phyloP scores from a whole-genome alignment of 2,113 vertebrate genomes.

The Pseudolaguvia tuberculata region DNA sequence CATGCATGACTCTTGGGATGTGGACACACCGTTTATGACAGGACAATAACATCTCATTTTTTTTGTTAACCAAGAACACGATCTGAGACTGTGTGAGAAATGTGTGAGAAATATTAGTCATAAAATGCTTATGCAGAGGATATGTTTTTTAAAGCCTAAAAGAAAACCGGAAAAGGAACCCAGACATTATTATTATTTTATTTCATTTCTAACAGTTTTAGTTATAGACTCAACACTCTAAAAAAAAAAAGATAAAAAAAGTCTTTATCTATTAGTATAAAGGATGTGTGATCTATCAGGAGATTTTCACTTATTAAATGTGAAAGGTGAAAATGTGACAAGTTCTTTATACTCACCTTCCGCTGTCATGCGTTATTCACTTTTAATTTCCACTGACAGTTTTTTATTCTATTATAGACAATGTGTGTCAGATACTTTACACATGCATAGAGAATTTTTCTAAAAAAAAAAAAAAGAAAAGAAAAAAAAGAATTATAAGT shows the following conservation, averaged over 20 bases:
- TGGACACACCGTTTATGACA: constrained; percentile 62
- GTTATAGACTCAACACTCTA: constrained; percentile 75
- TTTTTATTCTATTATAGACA: constrained; percentile 56
- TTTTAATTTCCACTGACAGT: constrained; percentile 56
- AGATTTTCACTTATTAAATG: constrained; percentile 70
- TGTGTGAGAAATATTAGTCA: constrained; percentile 68
- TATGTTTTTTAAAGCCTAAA: constrained; percentile 73
- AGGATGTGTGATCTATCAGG: constrained; percentile 70
- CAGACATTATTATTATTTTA: constrained; percentile 49
- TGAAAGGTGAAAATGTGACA: constrained; percentile 70
- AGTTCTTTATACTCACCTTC: constrained; percentile 65
- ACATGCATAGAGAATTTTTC: constrained; percentile 45
- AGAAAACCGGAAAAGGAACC: constrained; percentile 70
- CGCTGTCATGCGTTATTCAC: constrained; percentile 60
- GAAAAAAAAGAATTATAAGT: too few relatives aligned
- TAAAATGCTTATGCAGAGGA: constrained; percentile 72
- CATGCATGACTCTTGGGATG: constrained; percentile 70
- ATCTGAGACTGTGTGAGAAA: constrained; percentile 60
- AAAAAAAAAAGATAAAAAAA: constrained; percentile 78
- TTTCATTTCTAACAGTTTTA: constrained; percentile 75
- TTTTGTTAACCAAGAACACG: constrained; percentile 62
- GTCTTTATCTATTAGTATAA: constrained; percentile 77
- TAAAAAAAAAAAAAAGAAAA: too few relatives aligned
- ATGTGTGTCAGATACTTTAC: constrained; percentile 49
- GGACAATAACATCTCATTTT: constrained; percentile 60